Base-by-base conservation (phyloP, 2,113 vertebrate genomes). In the Oxygymnocypris stewartii region DNA sequence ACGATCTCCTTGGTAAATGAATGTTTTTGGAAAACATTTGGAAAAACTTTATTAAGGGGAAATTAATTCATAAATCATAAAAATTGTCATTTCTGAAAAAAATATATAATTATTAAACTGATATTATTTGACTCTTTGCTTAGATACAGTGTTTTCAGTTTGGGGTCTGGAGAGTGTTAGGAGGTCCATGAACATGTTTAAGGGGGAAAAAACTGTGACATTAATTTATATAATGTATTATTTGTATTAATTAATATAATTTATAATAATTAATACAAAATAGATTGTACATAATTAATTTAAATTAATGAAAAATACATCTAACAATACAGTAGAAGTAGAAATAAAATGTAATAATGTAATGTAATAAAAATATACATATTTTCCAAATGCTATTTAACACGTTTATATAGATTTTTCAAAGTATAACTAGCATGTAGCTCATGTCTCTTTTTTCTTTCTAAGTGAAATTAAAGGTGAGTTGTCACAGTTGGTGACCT, bases 401-500 rank as follows among this genome's bases (percentile, higher is more conserved):
- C 47, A 49, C 0, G 47, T 49, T 49, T 49, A 49, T 49, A 13
- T 49, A 49, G 47, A 13, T 49, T 49, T 49, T 49, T 49, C 12
- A 49, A 11, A 49, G 11, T 49, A 49, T 49, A 4, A 49, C 13
- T 49, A 47, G 2, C 11, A 47, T 44, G 44, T 44, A 49, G 12
- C 11, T 49, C 65, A 69, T 35, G 9, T 57, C 54, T 42, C 25
- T 40, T 61, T 42, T 80, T 80, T 37, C 4, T 1, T 16, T 79
- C 25, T 28, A 44, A 16, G 61, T 40, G 4, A 79, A 81, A 59
- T 63, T 9, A 35, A 82, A 82, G 23, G 65, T 37, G 63, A 31
- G 40, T n/a, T 28, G 79, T 82, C 67, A 82, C n/a, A 12, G 49
- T 76, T 40, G 11, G 79, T 75, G 78, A 81, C 67, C 78, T 86